Evolutionary conservation across 2,888 invertebrate genomes (phyloP).

Genomic region (Orgyia antiqua): DNA sequence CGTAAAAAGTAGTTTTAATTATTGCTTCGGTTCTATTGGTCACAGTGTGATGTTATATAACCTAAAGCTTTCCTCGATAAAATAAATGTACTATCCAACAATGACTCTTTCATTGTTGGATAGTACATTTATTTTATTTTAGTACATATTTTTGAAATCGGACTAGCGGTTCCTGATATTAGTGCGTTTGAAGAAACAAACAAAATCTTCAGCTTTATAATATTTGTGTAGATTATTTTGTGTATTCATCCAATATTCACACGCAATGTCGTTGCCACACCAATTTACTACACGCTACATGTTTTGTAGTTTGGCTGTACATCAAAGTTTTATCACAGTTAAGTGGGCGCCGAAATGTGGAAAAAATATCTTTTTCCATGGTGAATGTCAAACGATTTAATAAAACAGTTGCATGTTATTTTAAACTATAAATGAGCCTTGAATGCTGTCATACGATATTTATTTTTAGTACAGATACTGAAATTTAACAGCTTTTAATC

Average conservation of each 20-base stretch:
- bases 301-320: slow-evolving; percentile 16
- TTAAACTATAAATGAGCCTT: slow-evolving; percentile 6
- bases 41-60: no score
- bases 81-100: no score
- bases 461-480: slow-evolving; percentile 5
- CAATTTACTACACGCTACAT: slow-evolving; percentile 30
- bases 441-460: slow-evolving; percentile 2
- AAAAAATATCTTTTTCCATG: slow-evolving; percentile 13
- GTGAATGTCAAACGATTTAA: slow-evolving; percentile 8
- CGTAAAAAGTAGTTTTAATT: no score
- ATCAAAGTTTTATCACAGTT: slow-evolving; percentile 29
- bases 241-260: slow-evolving; percentile 26
- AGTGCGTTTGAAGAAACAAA: no score
- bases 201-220: no score
- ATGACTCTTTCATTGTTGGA: no score
- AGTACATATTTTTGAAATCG: no score
- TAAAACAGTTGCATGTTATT: slow-evolving; percentile 21
- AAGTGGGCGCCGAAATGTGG: slow-evolving; percentile 22
- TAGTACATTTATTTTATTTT: no score
- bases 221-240: no score
- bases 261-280: slow-evolving; percentile 25
- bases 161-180: no score
- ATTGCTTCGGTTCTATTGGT: no score
- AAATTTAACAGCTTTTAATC: slow-evolving; percentile 2
- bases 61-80: no score